A percentile compares a stretch with the other conserved stretches of the same genome.
These are phyloP conservation scores for Allobates femoralis DNA, from an alignment of 2,797 vertebrate genomes.

Conservation along the genomic window DNA sequence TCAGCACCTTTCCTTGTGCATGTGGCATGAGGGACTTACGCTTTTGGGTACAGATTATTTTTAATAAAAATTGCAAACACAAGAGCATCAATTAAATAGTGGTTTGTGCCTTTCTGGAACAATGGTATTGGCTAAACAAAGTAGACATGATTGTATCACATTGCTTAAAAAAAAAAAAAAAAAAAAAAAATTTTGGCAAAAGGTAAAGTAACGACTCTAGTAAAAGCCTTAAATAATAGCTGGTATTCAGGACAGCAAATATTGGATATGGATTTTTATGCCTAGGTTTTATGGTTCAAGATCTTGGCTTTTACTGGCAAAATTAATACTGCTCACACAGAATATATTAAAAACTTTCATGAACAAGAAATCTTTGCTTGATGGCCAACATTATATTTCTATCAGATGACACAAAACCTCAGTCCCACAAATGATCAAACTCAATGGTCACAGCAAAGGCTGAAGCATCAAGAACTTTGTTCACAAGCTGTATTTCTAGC, in stretches of 20 bases:
- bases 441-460: not conserved
- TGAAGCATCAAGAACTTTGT: not conserved
- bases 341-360: not conserved
- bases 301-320: not conserved
- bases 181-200: conserved; percentile 1
- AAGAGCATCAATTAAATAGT: not conserved
- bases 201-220: not conserved
- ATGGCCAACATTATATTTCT: not conserved
- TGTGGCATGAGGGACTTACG: not conserved
- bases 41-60: not conserved
- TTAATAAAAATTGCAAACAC: not conserved
- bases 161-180: conserved; percentile 5
- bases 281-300: not conserved
- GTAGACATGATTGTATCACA: conserved; percentile 9
- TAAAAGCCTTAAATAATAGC: conserved; percentile 9
- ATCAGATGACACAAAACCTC: not conserved
- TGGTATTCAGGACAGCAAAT: not conserved
- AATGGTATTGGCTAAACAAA: not conserved
- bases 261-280: not conserved
- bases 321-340: not conserved
- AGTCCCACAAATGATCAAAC: not conserved
- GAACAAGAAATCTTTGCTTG: not conserved
- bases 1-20: not conserved
- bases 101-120: conserved; percentile 3
- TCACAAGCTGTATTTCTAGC: not conserved